phyloP scores from a whole-genome alignment of 2,113 vertebrate genomes.

The Machaerirhynchus nigripectus region DNA sequence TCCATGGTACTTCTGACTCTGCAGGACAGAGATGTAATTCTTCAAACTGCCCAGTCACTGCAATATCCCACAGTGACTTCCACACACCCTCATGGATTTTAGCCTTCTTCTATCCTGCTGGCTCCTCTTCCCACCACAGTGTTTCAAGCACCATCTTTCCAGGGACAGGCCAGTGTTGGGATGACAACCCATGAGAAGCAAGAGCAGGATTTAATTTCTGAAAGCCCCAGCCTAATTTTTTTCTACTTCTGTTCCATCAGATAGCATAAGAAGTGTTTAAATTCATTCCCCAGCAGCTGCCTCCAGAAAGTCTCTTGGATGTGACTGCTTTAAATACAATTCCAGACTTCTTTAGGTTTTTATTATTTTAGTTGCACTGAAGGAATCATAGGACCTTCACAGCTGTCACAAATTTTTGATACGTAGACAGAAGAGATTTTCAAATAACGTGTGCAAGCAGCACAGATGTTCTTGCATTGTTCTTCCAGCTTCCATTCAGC shows the following conservation, averaged over 20 bases:
- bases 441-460: not conserved
- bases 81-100: accelerated
- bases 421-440: constrained; percentile 33
- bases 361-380: not conserved
- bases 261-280: not conserved
- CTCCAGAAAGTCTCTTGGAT: constrained; percentile 29
- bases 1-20: not conserved
- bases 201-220: not conserved
- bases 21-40: not conserved
- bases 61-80: not conserved
- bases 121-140: not conserved
- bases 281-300: not conserved
- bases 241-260: not conserved
- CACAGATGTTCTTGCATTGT: constrained; percentile 39
- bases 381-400: not conserved
- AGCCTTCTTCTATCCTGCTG: not conserved
- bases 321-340: not conserved
- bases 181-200: not conserved
- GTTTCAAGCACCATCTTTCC: not conserved
- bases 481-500: constrained; percentile 30
- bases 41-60: not conserved
- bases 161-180: not conserved
- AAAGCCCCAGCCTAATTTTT: not conserved
- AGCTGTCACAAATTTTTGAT: constrained; percentile 47
- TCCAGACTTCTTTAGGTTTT: not conserved